Evolutionary conservation across 1,140 invertebrate genomes (phyloP).

Genomic region (Trichomalopsis sarcophagae): DNA sequence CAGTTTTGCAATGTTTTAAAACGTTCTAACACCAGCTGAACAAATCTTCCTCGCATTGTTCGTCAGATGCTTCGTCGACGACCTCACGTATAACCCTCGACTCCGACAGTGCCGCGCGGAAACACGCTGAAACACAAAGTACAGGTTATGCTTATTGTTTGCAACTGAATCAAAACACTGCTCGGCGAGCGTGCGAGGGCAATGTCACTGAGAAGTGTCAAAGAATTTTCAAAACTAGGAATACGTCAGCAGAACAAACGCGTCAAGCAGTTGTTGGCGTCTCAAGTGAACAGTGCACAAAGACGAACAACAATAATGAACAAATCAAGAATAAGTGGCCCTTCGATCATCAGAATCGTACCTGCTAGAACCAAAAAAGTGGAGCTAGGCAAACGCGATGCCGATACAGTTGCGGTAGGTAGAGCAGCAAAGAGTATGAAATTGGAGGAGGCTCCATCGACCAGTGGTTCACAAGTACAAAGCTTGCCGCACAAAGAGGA

Average conservation of each 20-base stretch:
- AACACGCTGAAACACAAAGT: too few relatives aligned
- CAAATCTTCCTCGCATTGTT: too few relatives aligned
- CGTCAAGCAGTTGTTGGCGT: not conserved
- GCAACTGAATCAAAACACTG: not conserved
- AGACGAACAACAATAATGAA: not conserved
- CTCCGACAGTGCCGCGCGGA: too few relatives aligned
- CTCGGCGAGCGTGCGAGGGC: not conserved
- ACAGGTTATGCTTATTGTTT: not conserved
- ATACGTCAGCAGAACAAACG: not conserved
- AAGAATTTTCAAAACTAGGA: not conserved
- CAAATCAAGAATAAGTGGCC: not conserved
- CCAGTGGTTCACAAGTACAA: not conserved
- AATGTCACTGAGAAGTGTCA: not conserved
- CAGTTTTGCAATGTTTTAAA: too few relatives aligned
- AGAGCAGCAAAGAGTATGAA: too few relatives aligned
- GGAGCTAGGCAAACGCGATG: not conserved
- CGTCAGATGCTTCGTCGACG: too few relatives aligned
- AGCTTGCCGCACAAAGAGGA: not conserved
- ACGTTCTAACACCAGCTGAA: too few relatives aligned
- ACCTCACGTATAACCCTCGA: too few relatives aligned
- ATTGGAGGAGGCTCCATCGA: not conserved
- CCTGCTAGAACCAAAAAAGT: not conserved
- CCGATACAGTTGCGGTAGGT: not conserved
- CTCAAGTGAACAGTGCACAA: not conserved
- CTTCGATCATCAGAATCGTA: constrained; percentile 21